Base-by-base conservation (phyloP, 2,797 vertebrate species). In the Lacerta bilineata region DNA sequence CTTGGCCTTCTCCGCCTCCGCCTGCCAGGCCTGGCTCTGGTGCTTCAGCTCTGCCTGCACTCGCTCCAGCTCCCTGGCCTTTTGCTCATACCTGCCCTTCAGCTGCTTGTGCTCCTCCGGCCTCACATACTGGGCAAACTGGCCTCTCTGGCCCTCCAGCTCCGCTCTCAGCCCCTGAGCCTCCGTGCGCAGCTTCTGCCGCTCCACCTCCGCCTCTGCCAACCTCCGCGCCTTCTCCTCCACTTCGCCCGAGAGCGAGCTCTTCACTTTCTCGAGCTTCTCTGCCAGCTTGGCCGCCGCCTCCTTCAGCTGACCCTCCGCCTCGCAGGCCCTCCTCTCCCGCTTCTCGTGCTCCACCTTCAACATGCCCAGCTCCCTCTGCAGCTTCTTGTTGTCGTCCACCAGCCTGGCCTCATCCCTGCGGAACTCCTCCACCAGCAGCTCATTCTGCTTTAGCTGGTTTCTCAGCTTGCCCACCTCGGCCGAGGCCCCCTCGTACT, bases 231-330 rank as follows among this genome's bases (percentile, higher is more conserved):
- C 98, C 86, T 98, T 99, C 95, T 99, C 98, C 0, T 96, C 98
- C 3, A 98, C 97, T 0, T 98, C 98, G 0, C 95, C 97, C 4
- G 97, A 97, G 74, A 99, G 94, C 17, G 97, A 96, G 90, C 97
- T 98, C 96, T 97, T 99, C 98, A 99, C 98, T 95, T 96, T 98
- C 90, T 99, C 98, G 33, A 98, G 99, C 85, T 96, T 97, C 94
- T 99, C 98, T 20, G 93, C 92, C 7, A 98, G 66, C 88, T 97
- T 97, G 0, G 90, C 94, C 10, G 93, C 95, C 0, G 95, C 41
- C n/a, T 98, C 98, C 79, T 97, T 98, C 59, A 98, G 41, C 87
- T 97, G 97, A 87, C 94, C 93, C 84, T 98, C 97, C 93, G 97
- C 87, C 86, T 98, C 97, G 0, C 82, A 0, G 0, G 97, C 93